Conservation (phyloP, 2,113 vertebrate genomes). For the Laticauda colubrina region DNA sequence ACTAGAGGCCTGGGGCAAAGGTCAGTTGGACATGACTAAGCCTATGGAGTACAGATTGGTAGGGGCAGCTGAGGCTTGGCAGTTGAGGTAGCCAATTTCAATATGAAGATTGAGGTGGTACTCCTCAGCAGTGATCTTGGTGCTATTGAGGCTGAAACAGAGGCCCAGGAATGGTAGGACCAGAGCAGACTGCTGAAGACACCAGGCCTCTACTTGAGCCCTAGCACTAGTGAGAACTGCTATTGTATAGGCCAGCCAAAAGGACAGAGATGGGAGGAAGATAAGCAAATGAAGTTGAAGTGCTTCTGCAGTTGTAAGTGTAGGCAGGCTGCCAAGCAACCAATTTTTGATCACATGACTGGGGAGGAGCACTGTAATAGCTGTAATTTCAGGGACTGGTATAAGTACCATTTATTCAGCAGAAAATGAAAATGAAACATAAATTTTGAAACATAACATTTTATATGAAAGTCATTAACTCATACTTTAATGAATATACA, state of each 20-base stretch:
- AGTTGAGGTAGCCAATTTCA: neutral
- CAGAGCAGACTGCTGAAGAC: neutral
- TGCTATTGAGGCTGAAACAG: neutral
- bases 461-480: neutral
- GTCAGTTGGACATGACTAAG: neutral
- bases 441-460: neutral
- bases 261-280: neutral
- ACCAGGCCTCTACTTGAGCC: neutral
- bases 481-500: neutral
- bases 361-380: neutral
- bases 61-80: neutral
- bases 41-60: neutral
- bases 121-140: neutral
- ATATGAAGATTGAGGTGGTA: neutral
- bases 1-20: neutral
- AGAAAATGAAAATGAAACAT: no score
- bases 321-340: neutral
- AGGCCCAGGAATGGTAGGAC: neutral
- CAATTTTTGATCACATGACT: neutral
- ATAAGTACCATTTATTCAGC: neutral
- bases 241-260: neutral
- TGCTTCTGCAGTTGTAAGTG: neutral
- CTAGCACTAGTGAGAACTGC: neutral
- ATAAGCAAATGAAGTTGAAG: neutral
- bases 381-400: neutral